Evolutionary conservation across 2,888 invertebrate species (phyloP), one percentile per base, ranked within the genome.

Genomic region (Diploptera punctata): DNA sequence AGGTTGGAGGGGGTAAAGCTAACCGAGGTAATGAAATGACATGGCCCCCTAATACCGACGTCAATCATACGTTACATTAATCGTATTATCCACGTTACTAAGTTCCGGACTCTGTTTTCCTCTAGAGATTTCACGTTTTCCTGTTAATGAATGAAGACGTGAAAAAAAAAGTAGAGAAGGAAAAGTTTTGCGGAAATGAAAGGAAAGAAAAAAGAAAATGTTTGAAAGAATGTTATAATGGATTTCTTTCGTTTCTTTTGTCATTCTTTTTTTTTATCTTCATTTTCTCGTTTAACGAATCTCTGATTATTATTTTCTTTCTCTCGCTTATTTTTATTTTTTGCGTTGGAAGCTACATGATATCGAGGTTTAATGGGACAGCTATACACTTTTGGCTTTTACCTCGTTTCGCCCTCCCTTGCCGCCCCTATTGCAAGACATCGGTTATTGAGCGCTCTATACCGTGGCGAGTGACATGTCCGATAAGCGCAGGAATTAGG

Each of bases 11-110:
- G 31, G n/a, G 26, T 29, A 31, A 29, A 57, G 16, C 57, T 57
- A n/a, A 31, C 18, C 18, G 26, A 18, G 65, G 65, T 72, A 72
- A 72, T 72, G 71, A 72, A 72, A 73, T 61, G 71, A 71, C 70
- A 68, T 26, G 62, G 62, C 21, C n/a, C 52, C 31, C 61, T 67
- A 70, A 71, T 67, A 62, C 52, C 38, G 13, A 49, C 71, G 73
- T 73, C 73, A 73, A 73, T 73, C 73, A 73, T 73, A 57, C 26
- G 61, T 67, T 71, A 73, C 67, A 73, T 70, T 73, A 73, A 69
- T 69, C 60, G 26, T 24, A 69, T 69, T 61, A 61, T 47, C 43
- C 44, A 19, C 43, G 57, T 57, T 57, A 57, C 57, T 57, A n/a
- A 57, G 57, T 57, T 57, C n/a, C 52, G 57, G 57, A 57, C n/a